Percentiles rank a stretch among this genome's conserved stretches.
Evolutionary conservation across 2,888 invertebrate genomes (phyloP).

Genomic region (Zhuqinia jingwanae): DNA sequence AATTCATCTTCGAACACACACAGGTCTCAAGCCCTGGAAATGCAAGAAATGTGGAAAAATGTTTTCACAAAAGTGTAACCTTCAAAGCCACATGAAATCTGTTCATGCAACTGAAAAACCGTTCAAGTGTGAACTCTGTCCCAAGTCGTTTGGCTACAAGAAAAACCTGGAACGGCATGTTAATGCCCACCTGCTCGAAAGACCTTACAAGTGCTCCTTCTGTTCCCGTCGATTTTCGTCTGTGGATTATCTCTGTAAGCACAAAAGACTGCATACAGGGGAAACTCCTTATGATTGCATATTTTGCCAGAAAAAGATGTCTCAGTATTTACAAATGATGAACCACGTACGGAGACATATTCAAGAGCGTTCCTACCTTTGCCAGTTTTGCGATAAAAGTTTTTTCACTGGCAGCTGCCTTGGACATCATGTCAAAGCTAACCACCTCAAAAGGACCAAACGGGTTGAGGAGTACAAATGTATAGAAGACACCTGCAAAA

Average conservation of each 20-base stretch:
- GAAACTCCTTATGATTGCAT: too few relatives aligned
- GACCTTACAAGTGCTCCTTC: neutral
- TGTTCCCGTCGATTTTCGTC: neutral
- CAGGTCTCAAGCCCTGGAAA: neutral
- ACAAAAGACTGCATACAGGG: conserved; percentile 1
- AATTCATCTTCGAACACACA: conserved; percentile 7
- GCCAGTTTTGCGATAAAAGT: neutral
- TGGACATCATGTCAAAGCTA: too few relatives aligned
- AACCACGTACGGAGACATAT: neutral
- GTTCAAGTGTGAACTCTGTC: conserved; percentile 4
- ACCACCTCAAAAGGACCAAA: too few relatives aligned
- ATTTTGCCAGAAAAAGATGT: too few relatives aligned
- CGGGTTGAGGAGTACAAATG: too few relatives aligned
- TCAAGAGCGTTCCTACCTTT: conserved; percentile 16
- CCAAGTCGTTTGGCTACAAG: conserved; percentile 17
- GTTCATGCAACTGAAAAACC: neutral
- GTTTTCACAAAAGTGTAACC: neutral
- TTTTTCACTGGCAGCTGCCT: neutral
- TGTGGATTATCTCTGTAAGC: neutral
- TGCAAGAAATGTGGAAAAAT: neutral
- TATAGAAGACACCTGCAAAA: too few relatives aligned
- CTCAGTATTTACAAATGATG: neutral
- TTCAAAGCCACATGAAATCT: neutral
- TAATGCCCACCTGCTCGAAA: neutral
- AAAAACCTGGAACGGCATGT: conserved; percentile 1